Percentiles rank a stretch among this genome's conserved stretches.
These are phyloP conservation scores for Camptogramma bilineatum DNA, from an alignment of 2,888 invertebrate genomes.

Conservation along the genomic window DNA sequence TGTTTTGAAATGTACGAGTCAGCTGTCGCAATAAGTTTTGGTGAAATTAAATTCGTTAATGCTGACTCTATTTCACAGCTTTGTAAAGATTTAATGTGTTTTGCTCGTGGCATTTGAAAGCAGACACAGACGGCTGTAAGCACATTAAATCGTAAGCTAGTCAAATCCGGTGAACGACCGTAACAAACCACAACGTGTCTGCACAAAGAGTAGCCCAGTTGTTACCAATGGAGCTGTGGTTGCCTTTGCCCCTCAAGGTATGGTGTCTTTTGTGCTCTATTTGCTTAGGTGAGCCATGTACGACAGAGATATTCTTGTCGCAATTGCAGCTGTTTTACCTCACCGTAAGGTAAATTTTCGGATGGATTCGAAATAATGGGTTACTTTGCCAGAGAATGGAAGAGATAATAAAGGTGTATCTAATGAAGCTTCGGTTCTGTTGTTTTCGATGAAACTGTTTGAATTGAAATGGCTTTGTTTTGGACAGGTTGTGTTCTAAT, in stretches of 20 bases:
- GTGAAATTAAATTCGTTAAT: too few relatives aligned
- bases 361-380: constrained; percentile 18
- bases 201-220: constrained; percentile 19
- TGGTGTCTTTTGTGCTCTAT: constrained; percentile 41
- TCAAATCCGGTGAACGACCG: background rate
- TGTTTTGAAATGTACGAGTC: too few relatives aligned
- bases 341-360: constrained; percentile 7
- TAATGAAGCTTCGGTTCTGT: constrained; percentile 25
- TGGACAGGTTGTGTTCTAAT: background rate
- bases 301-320: constrained; percentile 20
- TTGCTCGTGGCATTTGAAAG: background rate
- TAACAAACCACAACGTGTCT: background rate
- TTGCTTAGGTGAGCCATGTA: constrained; percentile 41
- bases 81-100: background rate
- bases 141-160: background rate
- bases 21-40: too few relatives aligned
- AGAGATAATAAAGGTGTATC: constrained; percentile 25
- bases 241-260: constrained; percentile 27
- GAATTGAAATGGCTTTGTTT: constrained; percentile 9
- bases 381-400: constrained; percentile 29
- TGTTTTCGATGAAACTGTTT: constrained; percentile 19
- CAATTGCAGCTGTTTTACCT: constrained; percentile 22
- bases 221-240: constrained; percentile 14
- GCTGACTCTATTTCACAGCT: background rate
- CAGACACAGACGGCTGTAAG: background rate